Evolutionary conservation across 2,113 vertebrate genomes (phyloP).

Genomic region (Dipodomys stephensi): DNA sequence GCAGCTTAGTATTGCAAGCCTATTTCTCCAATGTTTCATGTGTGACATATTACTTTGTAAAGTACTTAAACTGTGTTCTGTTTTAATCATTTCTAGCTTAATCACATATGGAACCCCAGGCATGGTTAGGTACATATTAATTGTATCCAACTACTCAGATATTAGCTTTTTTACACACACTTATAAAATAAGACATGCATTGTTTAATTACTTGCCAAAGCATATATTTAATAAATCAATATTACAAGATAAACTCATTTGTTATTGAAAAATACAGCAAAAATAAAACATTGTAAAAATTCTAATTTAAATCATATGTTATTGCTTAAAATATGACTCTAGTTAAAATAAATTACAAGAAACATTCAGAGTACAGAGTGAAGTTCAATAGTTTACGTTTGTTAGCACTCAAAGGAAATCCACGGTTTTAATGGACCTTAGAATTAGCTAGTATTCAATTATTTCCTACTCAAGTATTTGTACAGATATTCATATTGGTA

Average conservation of each 20-base stretch:
- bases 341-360: not conserved
- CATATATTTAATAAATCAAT: slow-evolving; percentile 82
- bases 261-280: slow-evolving; percentile 71
- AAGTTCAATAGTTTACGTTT: not conserved
- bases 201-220: slow-evolving; percentile 79
- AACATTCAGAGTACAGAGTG: not conserved
- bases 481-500: not conserved
- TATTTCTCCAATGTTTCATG: slow-evolving; percentile 1
- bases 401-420: slow-evolving; percentile 6
- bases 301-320: slow-evolving; percentile 38
- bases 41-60: slow-evolving; percentile 35
- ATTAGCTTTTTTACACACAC: slow-evolving; percentile 82
- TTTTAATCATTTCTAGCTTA: slow-evolving; percentile 71
- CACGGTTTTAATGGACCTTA: not conserved
- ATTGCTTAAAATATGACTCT: not conserved
- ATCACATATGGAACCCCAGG: slow-evolving; percentile 54
- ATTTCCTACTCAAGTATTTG: not conserved
- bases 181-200: slow-evolving; percentile 70
- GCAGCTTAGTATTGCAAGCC: not conserved
- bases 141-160: slow-evolving; percentile 75
- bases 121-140: slow-evolving; percentile 49
- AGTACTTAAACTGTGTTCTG: slow-evolving; percentile 63
- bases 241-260: slow-evolving; percentile 73
- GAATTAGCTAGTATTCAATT: not conserved
- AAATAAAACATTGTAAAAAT: not conserved